phyloP scores from a whole-genome alignment of 1,140 invertebrate species.

The Drosophila seguyi region DNA sequence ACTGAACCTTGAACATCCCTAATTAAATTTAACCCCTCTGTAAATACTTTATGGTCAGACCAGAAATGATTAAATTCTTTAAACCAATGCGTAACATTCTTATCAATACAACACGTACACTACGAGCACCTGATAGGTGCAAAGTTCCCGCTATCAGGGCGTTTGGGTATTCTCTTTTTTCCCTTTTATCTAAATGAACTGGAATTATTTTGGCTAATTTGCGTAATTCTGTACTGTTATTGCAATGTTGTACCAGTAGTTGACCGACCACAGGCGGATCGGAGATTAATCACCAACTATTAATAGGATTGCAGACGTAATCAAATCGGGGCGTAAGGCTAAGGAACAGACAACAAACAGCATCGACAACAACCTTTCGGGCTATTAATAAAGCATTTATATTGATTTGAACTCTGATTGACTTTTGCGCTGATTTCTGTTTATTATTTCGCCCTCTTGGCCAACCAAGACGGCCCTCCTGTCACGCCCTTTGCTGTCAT shows the following conservation, averaged over 20 bases:
- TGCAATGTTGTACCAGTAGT: conserved; percentile 7
- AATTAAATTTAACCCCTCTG: background rate
- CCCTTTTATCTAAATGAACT: conserved; percentile 22
- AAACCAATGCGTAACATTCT: conserved; percentile 16
- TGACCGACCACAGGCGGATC: background rate
- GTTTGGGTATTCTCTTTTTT: background rate
- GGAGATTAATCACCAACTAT: conserved; percentile 41
- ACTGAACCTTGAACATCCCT: background rate
- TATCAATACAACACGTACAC: background rate
- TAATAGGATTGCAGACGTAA: conserved; percentile 34
- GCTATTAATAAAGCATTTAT: conserved; percentile 73
- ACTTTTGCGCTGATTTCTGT: conserved; percentile 78
- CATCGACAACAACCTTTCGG: conserved; percentile 32
- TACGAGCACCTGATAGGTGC: conserved; percentile 45
- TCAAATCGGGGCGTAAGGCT: conserved; percentile 11
- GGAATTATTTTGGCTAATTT: conserved; percentile 32
- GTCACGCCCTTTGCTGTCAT: conserved; percentile 59
- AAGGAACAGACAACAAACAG: conserved; percentile 5
- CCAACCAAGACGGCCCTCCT: conserved; percentile 30
- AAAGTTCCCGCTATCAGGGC: conserved; percentile 45
- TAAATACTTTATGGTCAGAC: background rate
- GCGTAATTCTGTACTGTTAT: conserved; percentile 25
- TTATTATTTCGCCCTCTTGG: conserved; percentile 73
- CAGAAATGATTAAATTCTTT: conserved; percentile 9
- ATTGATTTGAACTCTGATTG: conserved; percentile 80